Conservation (phyloP, 2,888 invertebrate genomes). For the Spatulosminthurus flaviceps region DNA sequence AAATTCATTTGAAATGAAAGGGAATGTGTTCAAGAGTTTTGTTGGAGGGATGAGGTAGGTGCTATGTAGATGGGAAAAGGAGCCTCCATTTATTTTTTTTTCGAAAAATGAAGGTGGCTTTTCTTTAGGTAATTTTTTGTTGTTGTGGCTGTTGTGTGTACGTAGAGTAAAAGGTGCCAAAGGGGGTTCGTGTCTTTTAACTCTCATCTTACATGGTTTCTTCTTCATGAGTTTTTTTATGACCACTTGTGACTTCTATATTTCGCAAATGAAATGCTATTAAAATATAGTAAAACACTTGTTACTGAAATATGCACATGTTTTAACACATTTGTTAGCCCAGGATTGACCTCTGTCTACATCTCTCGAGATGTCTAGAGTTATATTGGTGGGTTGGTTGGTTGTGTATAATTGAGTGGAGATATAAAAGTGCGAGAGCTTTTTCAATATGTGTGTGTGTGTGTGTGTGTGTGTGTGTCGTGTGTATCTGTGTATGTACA, state of each 20-base stretch:
- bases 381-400: neutral
- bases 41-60: neutral
- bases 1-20: neutral
- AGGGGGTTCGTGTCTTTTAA: neutral
- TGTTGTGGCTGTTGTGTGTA: too few species aligned
- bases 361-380: neutral
- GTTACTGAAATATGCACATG: constrained; percentile 20
- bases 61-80: too few species aligned
- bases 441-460: too few species aligned
- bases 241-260: constrained; percentile 19
- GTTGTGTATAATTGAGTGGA: neutral
- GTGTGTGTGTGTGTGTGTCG: too few species aligned
- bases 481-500: too few species aligned
- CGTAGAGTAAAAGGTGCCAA: neutral
- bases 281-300: constrained; percentile 23
- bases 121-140: too few species aligned
- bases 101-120: too few species aligned
- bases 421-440: too few species aligned
- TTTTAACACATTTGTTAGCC: constrained; percentile 5
- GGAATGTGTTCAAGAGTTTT: neutral
- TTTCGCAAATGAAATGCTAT: constrained; percentile 25
- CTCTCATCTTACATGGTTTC: constrained; percentile 5
- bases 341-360: constrained; percentile 14
- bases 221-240: constrained; percentile 16
- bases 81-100: too few species aligned